Evolutionary conservation across 2,797 vertebrate species (phyloP), one percentile per base, ranked within the genome.

Genomic region (Phoeniculus purpureus): DNA sequence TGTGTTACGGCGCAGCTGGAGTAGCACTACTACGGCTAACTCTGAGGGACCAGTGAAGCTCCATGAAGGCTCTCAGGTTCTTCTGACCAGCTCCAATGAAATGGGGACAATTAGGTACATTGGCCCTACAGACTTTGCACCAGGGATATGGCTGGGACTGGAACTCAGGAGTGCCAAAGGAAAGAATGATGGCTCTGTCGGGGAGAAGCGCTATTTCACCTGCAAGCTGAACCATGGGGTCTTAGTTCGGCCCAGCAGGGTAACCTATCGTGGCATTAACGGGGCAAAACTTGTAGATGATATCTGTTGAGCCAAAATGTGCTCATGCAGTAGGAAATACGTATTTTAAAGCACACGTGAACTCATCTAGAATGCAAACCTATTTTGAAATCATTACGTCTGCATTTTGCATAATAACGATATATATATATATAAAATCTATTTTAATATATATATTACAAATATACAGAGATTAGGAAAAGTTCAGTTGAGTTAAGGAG

Each of bases 31-130:
- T 0, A 1, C 95, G 0, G 74, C 89, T 7, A 85, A 76, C 22
- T 19, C 52, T 0, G 95, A 98, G 34, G 95, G 96, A 7, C 74
- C 95, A 0, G 98, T 98, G 43, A 98, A 97, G 86, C 98, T 99
- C 54, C 99, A 98, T 0, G 97, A 98, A 81, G 99, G 99, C 73
- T 98, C 98, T 78, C 99, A 99, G 97, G 99, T 99, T 45, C 97
- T 99, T 59, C 98, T 99, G 92, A 98, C 92, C 81, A 99, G 99
- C 78, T 99, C 98, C 86, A 99, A 98, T 0, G 99, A 99, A 95
- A 99, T 99, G 98, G 98, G 98, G 3, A 97, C 96, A 19, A 98
- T 99, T 92, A 98, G 99, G 80, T 99, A 99, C 94, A 94, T 99
- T 83, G 99, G 99, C 48, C 97, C 98, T 13, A 97, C 99, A 0